Evolutionary conservation across 2,888 invertebrate species (phyloP), one percentile per base, ranked within the genome.

Genomic region (Ichneumoninae sp.): DNA sequence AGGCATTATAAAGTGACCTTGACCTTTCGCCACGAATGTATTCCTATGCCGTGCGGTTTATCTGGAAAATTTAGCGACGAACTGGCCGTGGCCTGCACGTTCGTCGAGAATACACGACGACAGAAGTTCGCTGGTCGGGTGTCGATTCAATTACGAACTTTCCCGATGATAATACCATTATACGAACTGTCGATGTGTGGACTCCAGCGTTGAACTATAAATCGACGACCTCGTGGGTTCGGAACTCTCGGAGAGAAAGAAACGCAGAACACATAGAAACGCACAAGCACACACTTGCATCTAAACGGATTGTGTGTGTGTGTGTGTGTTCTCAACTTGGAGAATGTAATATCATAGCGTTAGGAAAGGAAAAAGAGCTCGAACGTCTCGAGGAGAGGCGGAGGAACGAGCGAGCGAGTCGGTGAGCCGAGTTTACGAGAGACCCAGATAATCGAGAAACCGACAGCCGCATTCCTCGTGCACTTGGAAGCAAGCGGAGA

Each of bases 391-490:
- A 36, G 62, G 79, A 50, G 52, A n/a, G 50, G 22, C 8, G 19
- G 36, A 22, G 26, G 7, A 16, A 10, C 36, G 36, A 40, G 40
- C 8, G 22, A 40, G 40, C 19, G 40, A n/a, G 66, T 36, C 44
- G 40, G 72, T 62, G 22, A 71, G 65, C 33, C 72, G 65, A 36
- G 79, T 82, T 79, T 83, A 85, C 84, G 82, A 80, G 82, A 90
- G 91, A 91, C 91, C 90, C 91, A 91, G 89, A 90, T 92, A 90
- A 92, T 91, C 90, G 89, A 87, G 90, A 91, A 92, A 91, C 91
- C 88, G 86, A 89, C 90, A 91, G 89, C 91, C 90, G 88, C 92
- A 92, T 92, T 91, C 92, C 91, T 90, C 86, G 85, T 90, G 88
- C 85, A 88, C 87, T 88, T 87, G 82, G 78, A 60, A 72, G 54